Evolutionary conservation across 1,140 invertebrate genomes (phyloP).

Genomic region (Drosophila sulfurigaster): DNA sequence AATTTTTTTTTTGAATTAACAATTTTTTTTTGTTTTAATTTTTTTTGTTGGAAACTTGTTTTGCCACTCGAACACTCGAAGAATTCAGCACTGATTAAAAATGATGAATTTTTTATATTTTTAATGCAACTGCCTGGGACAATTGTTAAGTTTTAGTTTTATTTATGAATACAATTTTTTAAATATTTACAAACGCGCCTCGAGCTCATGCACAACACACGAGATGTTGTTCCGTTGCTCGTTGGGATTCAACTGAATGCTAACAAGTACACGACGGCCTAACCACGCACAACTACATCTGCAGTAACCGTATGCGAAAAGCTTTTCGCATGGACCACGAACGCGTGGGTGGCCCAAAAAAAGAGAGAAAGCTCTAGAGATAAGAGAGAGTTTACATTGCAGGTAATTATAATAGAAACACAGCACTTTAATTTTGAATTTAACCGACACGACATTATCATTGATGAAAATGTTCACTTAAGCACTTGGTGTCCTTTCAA

Average conservation of each 20-base stretch:
- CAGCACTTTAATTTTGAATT: background rate
- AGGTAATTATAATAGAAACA: conserved; percentile 14
- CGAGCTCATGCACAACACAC: conserved; percentile 61
- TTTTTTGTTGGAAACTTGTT: conserved; percentile 12
- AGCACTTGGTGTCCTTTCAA: too few species aligned
- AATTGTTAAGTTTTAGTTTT: conserved; percentile 55
- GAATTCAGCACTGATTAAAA: conserved; percentile 37
- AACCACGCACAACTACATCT: conserved; percentile 54
- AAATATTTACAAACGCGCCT: conserved; percentile 79
- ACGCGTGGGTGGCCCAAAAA: conserved; percentile 52
- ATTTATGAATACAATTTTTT: conserved; percentile 71
- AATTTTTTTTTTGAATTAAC: conserved; percentile 47
- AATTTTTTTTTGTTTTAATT: conserved; percentile 23
- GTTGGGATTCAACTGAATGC: conserved; percentile 72
- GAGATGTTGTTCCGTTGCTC: conserved; percentile 65
- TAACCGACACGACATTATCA: too few species aligned
- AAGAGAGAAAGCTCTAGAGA: conserved; percentile 40
- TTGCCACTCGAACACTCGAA: conserved; percentile 26
- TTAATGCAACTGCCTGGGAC: conserved; percentile 4
- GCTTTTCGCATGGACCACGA: conserved; percentile 54
- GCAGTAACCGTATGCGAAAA: conserved; percentile 31
- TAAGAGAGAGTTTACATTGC: conserved; percentile 32
- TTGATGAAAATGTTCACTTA: too few species aligned
- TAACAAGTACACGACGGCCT: conserved; percentile 61
- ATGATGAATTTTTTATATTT: conserved; percentile 11